Percentiles rank a stretch among this genome's conserved stretches.
These are phyloP conservation scores for Seriola rivoliana DNA, from an alignment of 2,113 vertebrate species.

Conservation along the genomic window DNA sequence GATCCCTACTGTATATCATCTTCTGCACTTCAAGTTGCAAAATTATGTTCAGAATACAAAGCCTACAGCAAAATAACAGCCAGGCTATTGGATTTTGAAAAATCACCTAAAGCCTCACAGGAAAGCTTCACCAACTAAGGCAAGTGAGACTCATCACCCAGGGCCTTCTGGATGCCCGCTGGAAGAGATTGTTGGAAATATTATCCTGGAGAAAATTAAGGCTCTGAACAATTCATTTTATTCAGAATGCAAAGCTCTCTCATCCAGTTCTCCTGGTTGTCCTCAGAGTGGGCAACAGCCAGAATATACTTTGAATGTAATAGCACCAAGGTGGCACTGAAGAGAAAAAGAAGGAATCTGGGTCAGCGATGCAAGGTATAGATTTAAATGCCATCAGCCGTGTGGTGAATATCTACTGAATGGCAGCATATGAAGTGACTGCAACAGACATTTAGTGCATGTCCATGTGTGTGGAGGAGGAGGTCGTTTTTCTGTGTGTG, in stretches of 20 bases:
- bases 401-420: slow-evolving; percentile 17
- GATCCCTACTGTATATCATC: slow-evolving; percentile 39
- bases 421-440: slow-evolving; percentile 3
- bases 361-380: slow-evolving; percentile 42
- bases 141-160: slow-evolving; percentile 59
- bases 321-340: slow-evolving; percentile 20
- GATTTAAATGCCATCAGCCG: slow-evolving; percentile 38
- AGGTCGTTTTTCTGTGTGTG: neutral
- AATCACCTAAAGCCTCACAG: slow-evolving; percentile 34
- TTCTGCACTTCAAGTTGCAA: slow-evolving; percentile 32
- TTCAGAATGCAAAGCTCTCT: slow-evolving; percentile 51
- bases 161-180: slow-evolving; percentile 43
- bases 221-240: slow-evolving; percentile 62
- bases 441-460: neutral
- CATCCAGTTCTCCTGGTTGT: slow-evolving; percentile 29
- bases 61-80: slow-evolving; percentile 41
- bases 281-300: slow-evolving; percentile 34
- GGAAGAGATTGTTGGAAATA: slow-evolving; percentile 60
- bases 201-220: slow-evolving; percentile 65
- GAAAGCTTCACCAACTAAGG: slow-evolving; percentile 33
- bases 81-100: slow-evolving; percentile 55
- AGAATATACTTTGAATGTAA: slow-evolving; percentile 28
- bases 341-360: slow-evolving; percentile 30
- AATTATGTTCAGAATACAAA: slow-evolving; percentile 56
- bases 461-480: neutral